Percentiles rank a stretch among this genome's conserved stretches.
These are phyloP conservation scores for Pseudomyrmex gracilis DNA, from an alignment of 1,140 invertebrate genomes.

Conservation along the genomic window DNA sequence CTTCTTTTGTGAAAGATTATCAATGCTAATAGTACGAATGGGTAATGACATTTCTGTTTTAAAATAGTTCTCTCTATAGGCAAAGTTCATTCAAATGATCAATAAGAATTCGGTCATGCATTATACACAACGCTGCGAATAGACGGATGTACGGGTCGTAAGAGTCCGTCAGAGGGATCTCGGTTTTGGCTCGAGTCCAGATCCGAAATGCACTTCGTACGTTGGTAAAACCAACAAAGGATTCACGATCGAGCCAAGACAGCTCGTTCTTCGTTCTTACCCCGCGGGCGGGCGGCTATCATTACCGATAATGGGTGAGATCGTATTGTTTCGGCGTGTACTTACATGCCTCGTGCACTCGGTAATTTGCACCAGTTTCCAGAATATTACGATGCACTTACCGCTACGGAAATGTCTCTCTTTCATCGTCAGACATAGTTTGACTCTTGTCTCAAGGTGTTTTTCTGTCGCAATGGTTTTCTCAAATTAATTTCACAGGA, in stretches of 20 bases:
- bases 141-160: constrained; percentile 15
- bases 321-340: constrained; percentile 18
- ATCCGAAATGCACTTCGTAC: constrained; percentile 38
- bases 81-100: constrained; percentile 55
- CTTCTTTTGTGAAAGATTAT: background rate
- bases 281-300: background rate
- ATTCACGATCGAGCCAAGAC: constrained; percentile 34
- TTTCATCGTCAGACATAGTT: background rate
- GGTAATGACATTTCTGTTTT: background rate
- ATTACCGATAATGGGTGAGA: constrained; percentile 35
- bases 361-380: constrained; percentile 9
- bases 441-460: no score
- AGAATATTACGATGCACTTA: constrained; percentile 3
- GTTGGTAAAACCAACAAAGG: constrained; percentile 43
- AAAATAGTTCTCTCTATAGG: constrained; percentile 14
- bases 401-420: background rate
- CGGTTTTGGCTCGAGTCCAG: constrained; percentile 45
- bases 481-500: no score
- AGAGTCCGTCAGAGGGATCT: constrained; percentile 39
- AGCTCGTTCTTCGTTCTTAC: constrained; percentile 15
- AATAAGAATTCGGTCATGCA: constrained; percentile 27
- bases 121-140: constrained; percentile 25
- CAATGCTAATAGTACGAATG: background rate
- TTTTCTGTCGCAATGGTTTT: no score
- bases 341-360: constrained; percentile 21